Conservation (phyloP, 2,888 invertebrate species). For the Drosophila mimica region DNA sequence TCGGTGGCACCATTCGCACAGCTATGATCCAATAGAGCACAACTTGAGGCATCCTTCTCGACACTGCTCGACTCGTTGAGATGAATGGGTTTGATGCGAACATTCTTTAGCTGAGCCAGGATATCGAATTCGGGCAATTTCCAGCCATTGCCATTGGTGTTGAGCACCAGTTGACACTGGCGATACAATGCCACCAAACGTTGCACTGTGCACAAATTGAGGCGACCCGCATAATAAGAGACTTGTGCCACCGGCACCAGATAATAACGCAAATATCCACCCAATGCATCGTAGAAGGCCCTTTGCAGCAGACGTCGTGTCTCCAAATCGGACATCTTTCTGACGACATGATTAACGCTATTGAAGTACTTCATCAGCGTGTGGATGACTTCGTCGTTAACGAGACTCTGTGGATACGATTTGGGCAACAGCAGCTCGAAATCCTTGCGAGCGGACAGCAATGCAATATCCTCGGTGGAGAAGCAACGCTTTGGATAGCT, state of each 20-base stretch:
- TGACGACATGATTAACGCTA: slow-evolving; percentile 76
- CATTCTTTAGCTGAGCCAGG: slow-evolving; percentile 24
- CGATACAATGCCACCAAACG: slow-evolving; percentile 73
- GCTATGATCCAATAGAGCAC: slow-evolving; percentile 73
- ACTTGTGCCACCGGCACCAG: slow-evolving; percentile 81
- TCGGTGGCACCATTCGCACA: slow-evolving; percentile 57
- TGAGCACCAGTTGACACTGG: slow-evolving; percentile 77
- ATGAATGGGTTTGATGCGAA: slow-evolving; percentile 22
- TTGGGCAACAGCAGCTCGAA: slow-evolving; percentile 84
- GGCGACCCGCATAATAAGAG: slow-evolving; percentile 83
- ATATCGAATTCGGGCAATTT: slow-evolving; percentile 68
- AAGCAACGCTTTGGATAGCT: slow-evolving; percentile 80
- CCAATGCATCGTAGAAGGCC: slow-evolving; percentile 83
- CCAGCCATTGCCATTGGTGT: slow-evolving; percentile 85
- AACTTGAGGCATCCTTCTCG: slow-evolving; percentile 67
- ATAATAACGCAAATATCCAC: slow-evolving; percentile 82
- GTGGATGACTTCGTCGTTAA: slow-evolving; percentile 74
- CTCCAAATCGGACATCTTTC: slow-evolving; percentile 58
- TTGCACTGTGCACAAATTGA: slow-evolving; percentile 72
- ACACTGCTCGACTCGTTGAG: slow-evolving; percentile 15
- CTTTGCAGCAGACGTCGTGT: slow-evolving; percentile 66
- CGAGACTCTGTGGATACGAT: slow-evolving; percentile 66
- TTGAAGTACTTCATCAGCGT: slow-evolving; percentile 83
- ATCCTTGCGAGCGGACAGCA: slow-evolving; percentile 80
- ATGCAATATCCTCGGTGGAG: slow-evolving; percentile 80